Percentiles rank a stretch among this genome's conserved stretches.
Conservation (phyloP, 2,113 vertebrate species). For the Proterorhinus semilunaris region DNA sequence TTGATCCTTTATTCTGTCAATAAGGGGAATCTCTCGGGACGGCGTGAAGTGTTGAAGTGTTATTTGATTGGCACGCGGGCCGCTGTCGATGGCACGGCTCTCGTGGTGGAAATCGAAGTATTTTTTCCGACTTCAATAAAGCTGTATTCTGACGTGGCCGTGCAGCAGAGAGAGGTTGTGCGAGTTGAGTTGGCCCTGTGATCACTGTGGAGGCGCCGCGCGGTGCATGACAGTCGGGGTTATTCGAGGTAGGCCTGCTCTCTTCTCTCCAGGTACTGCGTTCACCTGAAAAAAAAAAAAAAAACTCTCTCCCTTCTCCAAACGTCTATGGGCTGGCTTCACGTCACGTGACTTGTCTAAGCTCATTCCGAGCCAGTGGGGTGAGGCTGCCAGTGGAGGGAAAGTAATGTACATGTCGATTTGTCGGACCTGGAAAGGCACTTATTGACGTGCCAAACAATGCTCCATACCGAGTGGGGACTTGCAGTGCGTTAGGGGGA, state of each 20-base stretch:
- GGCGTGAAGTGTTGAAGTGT: too few relatives aligned
- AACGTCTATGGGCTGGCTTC: not conserved
- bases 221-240: not conserved
- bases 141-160: not conserved
- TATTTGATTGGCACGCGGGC: not conserved
- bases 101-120: not conserved
- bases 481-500: not conserved
- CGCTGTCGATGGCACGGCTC: not conserved
- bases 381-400: not conserved
- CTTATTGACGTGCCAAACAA: not conserved
- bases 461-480: not conserved
- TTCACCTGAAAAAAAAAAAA: conserved; percentile 1
- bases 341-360: conserved; percentile 4
- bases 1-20: not conserved
- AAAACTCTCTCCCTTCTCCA: not conserved
- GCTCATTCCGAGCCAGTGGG: not conserved
- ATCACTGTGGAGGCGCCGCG: not conserved
- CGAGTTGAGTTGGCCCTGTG: not conserved
- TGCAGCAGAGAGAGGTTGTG: not conserved
- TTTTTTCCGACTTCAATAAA: not conserved
- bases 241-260: not conserved
- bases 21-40: not conserved
- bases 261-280: not conserved
- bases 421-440: not conserved
- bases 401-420: not conserved